phyloP scores from a whole-genome alignment of 2,888 invertebrate genomes.

The Eristalis tenax region DNA sequence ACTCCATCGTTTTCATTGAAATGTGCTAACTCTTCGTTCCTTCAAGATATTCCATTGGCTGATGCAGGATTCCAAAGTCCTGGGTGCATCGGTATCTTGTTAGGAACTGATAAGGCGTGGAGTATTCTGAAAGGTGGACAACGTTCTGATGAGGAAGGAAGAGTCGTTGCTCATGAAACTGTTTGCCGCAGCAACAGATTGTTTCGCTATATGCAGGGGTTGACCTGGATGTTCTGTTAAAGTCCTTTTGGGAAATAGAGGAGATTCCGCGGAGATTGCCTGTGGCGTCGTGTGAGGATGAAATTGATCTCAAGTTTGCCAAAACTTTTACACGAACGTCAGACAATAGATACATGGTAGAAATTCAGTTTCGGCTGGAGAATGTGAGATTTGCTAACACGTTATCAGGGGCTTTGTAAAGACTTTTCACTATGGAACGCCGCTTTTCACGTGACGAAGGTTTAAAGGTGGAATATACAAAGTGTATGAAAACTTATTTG shows the following conservation, averaged over 20 bases:
- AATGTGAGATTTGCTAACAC: not conserved
- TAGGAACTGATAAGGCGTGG: not conserved
- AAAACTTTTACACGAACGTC: not conserved
- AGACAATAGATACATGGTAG: not conserved
- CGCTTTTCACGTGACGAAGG: not conserved
- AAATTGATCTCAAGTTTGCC: not conserved
- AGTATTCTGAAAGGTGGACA: not conserved
- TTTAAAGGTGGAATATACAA: not conserved
- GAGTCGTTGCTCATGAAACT: not conserved
- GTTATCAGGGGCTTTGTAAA: not conserved
- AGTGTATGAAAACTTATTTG: constrained; percentile 7
- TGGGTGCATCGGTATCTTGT: not conserved
- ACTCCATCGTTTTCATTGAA: not conserved
- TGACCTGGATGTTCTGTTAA: not conserved
- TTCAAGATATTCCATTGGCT: not conserved
- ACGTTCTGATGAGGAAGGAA: not conserved
- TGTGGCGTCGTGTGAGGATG: not conserved
- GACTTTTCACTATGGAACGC: not conserved
- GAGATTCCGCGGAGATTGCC: not conserved
- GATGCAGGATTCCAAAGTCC: too few species aligned
- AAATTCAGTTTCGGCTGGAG: not conserved
- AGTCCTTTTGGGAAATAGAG: not conserved
- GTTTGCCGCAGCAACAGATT: not conserved
- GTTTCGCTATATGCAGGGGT: not conserved
- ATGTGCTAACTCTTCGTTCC: not conserved